These are phyloP conservation scores for Drosophila anceps DNA, from an alignment of 2,888 invertebrate genomes.

Conservation along the genomic window DNA sequence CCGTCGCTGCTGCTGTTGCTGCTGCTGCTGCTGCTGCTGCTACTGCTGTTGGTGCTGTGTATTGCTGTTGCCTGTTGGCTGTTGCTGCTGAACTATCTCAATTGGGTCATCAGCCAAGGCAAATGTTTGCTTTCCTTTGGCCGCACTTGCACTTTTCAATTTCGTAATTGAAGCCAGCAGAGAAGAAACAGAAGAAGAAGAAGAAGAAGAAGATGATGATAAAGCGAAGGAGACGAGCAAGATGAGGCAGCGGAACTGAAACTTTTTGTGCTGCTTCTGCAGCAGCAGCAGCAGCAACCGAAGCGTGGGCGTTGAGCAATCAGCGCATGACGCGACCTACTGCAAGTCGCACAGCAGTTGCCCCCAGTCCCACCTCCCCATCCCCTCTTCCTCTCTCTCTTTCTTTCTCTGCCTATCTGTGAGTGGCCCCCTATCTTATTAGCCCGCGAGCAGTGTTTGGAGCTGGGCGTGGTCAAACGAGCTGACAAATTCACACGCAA, in stretches of 20 bases:
- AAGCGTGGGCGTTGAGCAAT: constrained; percentile 73
- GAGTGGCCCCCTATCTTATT: constrained; percentile 16
- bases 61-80: constrained; percentile 13
- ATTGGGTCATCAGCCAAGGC: constrained; percentile 66
- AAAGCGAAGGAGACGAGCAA: not conserved
- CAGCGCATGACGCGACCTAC: constrained; percentile 73
- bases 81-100: constrained; percentile 60
- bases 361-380: not conserved
- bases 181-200: constrained; percentile 1
- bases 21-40: not conserved
- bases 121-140: constrained; percentile 49
- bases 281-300: constrained; percentile 37
- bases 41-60: not conserved
- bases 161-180: constrained; percentile 62
- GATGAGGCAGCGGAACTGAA: constrained; percentile 22
- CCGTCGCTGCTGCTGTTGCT: not conserved
- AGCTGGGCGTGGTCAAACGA: constrained; percentile 22
- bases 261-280: constrained; percentile 8
- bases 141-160: constrained; percentile 76
- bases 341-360: constrained; percentile 34
- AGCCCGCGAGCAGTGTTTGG: constrained; percentile 2
- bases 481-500: constrained; percentile 53
- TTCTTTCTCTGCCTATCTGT: not conserved
- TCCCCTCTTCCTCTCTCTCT: too few relatives aligned
- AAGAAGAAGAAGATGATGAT: not conserved